Evolutionary conservation across 2,113 vertebrate species (phyloP).

Genomic region (Barbus barbus): DNA sequence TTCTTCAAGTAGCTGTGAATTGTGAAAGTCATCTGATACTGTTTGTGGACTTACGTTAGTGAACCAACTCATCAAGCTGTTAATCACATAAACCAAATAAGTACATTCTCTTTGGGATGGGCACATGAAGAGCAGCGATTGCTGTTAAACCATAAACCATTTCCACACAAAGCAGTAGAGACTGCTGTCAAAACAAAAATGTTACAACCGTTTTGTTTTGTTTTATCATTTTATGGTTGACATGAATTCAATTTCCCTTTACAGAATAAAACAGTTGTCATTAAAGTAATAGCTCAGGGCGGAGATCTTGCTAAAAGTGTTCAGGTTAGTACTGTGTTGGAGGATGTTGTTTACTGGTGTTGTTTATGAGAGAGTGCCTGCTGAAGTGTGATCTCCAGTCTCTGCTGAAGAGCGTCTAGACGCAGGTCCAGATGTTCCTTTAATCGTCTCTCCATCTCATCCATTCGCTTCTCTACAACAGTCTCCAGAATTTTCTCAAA

Average conservation of each 20-base stretch:
- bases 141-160: not conserved
- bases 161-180: not conserved
- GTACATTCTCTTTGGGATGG: not conserved
- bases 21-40: not conserved
- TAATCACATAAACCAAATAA: not conserved
- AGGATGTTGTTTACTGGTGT: not conserved
- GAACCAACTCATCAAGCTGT: not conserved
- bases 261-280: too few species aligned
- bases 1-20: not conserved
- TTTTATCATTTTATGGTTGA: too few species aligned
- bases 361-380: slow-evolving; percentile 38
- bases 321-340: not conserved
- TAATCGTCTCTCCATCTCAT: slow-evolving; percentile 75
- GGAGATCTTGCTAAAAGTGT: not conserved
- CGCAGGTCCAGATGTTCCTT: slow-evolving; percentile 75
- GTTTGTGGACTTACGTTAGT: not conserved
- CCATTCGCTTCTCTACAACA: slow-evolving; percentile 67
- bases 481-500: slow-evolving; percentile 65
- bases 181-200: not conserved
- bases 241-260: not conserved
- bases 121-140: too few species aligned
- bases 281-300: not conserved
- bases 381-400: slow-evolving; percentile 67
- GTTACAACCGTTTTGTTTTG: too few species aligned
- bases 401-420: slow-evolving; percentile 74